Evolutionary conservation across 2,113 vertebrate genomes (phyloP), one percentile per base, ranked within the genome.

Genomic region (Salvator merianae): DNA sequence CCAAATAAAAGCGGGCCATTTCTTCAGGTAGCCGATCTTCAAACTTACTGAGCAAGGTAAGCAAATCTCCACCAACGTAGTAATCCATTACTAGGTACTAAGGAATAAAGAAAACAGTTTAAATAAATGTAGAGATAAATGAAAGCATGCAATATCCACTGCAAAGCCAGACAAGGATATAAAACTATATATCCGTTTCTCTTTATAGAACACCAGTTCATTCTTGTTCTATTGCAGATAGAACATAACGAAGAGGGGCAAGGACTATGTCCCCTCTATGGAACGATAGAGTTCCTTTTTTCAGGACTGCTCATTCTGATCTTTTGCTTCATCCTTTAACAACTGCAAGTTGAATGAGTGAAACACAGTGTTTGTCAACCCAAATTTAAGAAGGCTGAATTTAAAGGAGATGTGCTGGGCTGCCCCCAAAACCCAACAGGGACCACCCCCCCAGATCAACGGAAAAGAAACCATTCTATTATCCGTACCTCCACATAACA

Each of bases 81-180:
- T 99, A 99, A 97, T 99, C 99, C 99, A 99, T 99, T 93, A 99
- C 99, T 93, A 99, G 96, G 95, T 99, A 99, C 99, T 99, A 26
- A 0, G 26, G 86, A 82, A n/a, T 36, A 81, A 82, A 40, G 84
- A 1, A 87, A 1, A 36, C 0, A 63, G 0, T 36, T 74, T 76
- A 85, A 80, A 83, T n/a, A 84, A 22, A 80, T 38, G 40, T 36
- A 40, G 24, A 22, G 28, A 71, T 13, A 22, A 34, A 36, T 28
- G 69, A 13, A 71, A 63, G 59, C 30, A 32, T 62, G 36, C 50
- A 34, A 10, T 7, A 84, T 32, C 5, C 30, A 72, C n/a, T 47
- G 65, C n/a, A 63, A 5, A 63, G 30, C 7, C 32, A 30, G 18
- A 28, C 3, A 8, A n/a, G 5, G 32, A n/a, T 6, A 74, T 24